phyloP scores from a whole-genome alignment of 2,888 invertebrate genomes.

The Parascotia fuliginaria region DNA sequence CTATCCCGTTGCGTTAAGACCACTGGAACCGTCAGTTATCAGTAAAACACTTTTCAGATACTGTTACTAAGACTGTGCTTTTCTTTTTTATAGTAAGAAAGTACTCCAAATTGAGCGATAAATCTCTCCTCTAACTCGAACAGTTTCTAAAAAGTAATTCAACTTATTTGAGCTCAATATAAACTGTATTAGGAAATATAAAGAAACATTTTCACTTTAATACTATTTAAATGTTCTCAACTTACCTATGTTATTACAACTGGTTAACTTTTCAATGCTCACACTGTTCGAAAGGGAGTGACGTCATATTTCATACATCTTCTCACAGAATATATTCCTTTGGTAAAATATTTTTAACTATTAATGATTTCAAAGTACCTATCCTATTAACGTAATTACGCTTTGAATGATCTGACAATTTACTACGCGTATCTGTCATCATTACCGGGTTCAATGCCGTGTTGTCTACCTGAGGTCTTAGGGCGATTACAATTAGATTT shows the following conservation, averaged over 20 bases:
- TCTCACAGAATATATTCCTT: not conserved
- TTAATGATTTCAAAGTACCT: conserved; percentile 4
- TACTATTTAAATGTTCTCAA: not conserved
- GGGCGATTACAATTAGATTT: not conserved
- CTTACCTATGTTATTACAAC: not conserved
- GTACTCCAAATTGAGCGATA: too few relatives aligned
- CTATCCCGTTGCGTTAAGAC: too few relatives aligned
- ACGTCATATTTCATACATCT: not conserved
- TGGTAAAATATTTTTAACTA: conserved; percentile 1
- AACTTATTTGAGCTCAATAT: too few relatives aligned
- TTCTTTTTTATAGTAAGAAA: too few relatives aligned
- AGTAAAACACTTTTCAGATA: too few relatives aligned
- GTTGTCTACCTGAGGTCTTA: not conserved
- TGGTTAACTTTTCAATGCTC: not conserved
- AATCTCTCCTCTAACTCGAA: too few relatives aligned
- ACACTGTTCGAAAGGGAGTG: not conserved
- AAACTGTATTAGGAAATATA: too few relatives aligned
- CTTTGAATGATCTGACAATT: conserved; percentile 30
- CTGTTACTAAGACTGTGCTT: too few relatives aligned
- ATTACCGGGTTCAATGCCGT: conserved; percentile 36
- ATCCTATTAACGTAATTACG: conserved; percentile 24
- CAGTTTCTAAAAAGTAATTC: too few relatives aligned
- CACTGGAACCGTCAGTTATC: too few relatives aligned
- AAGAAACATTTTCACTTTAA: not conserved
- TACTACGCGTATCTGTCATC: conserved; percentile 41